phyloP scores from a whole-genome alignment of 2,888 invertebrate genomes.

The Catocala fraxini region DNA sequence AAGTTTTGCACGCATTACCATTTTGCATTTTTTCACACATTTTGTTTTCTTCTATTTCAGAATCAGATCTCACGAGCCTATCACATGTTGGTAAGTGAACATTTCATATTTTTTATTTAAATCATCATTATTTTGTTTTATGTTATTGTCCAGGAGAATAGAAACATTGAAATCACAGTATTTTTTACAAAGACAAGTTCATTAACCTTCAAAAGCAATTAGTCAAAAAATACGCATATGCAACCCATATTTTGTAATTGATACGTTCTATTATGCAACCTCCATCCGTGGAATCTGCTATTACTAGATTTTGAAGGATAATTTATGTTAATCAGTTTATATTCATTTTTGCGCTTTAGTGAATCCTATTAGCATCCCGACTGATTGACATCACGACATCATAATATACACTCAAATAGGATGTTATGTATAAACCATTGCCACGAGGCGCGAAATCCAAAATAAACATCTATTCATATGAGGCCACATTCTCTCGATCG shows the following conservation, averaged over 20 bases:
- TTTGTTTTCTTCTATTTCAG: slow-evolving; percentile 84
- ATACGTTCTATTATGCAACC: background rate
- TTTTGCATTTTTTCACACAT: slow-evolving; percentile 64
- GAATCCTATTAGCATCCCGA: slow-evolving; percentile 19
- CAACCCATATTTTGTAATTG: background rate
- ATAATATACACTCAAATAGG: slow-evolving; percentile 54
- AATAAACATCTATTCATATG: slow-evolving; percentile 64
- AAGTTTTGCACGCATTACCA: slow-evolving; percentile 44
- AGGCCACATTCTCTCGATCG: slow-evolving; percentile 31
- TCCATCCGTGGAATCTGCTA: too few relatives aligned
- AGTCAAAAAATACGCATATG: too few relatives aligned
- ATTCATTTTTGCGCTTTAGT: background rate
- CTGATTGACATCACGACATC: slow-evolving; percentile 47
- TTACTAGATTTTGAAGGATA: background rate
- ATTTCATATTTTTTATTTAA: slow-evolving; percentile 35
- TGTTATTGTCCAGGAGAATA: slow-evolving; percentile 19
- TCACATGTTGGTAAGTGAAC: slow-evolving; percentile 89
- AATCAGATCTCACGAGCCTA: slow-evolving; percentile 89
- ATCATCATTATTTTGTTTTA: slow-evolving; percentile 10
- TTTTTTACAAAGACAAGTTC: background rate
- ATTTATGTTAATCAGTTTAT: background rate
- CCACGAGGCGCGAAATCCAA: slow-evolving; percentile 66
- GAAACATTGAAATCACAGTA: slow-evolving; percentile 3
- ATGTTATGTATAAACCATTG: slow-evolving; percentile 62
- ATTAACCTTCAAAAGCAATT: too few relatives aligned